Base-by-base conservation (phyloP, 1,140 invertebrate species). In the Hormaphis cornu region DNA sequence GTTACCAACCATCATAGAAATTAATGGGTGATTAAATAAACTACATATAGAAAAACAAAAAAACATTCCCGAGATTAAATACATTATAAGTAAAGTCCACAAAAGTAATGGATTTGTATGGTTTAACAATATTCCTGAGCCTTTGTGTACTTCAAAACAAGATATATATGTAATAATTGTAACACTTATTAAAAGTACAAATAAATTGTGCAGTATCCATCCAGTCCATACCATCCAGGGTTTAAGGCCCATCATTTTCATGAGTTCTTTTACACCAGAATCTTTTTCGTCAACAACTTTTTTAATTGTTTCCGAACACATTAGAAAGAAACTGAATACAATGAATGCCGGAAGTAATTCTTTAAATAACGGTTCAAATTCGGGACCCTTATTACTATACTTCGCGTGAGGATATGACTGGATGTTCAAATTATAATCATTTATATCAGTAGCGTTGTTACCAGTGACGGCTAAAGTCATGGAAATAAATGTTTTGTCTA, bases 231-330 rank as follows among this genome's bases (percentile, higher is more conserved):
- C 80, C 61, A 86, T 76, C 81, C 82, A 87, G 53, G 80, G 81
- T 69, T 80, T 80, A 48, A 87, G 73, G 10, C 86, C 86, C 81
- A 86, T 85, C 79, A 87, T 85, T 78, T 85, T 86, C 85, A 87
- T 85, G 10, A 85, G 80, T 78, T 87, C 86, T 84, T 86, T 72
- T 54, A 78, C 76, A 72, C 77, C 78, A 9, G 74, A 73, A 56
- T 74, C 63, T 71, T 79, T 79, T 73, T 79, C 77, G 71, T 66
- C 61, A 4, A 46, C 44, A 35, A 79, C 73, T 71, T 53, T 72
- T 30, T 72, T 70, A 33, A 70, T 50, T 44, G 69, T 50, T 18
- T 46, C 14, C 14, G 69, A 52, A 26, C 63, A 70, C 37, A 72
- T 70, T 30, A 69, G 30, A 14, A 69, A 59, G 18, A 72, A 72